Conservation (phyloP, 2,888 invertebrate genomes). For the Ormyrus thymus region DNA sequence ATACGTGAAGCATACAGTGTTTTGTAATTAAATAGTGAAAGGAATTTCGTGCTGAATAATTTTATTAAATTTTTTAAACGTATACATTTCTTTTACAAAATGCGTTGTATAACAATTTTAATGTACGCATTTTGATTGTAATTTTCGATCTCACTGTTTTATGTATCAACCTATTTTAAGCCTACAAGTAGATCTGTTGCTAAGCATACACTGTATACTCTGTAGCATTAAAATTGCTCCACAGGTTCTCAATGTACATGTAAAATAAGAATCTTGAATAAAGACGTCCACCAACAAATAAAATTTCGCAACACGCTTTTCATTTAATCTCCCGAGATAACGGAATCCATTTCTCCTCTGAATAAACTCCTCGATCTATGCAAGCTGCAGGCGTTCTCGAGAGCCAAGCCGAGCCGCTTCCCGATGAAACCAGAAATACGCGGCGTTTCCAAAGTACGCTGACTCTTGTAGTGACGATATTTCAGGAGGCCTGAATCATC, state of each 20-base stretch:
- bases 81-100: background rate
- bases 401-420: conserved; percentile 11
- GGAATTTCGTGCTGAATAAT: background rate
- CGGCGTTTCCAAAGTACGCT: conserved; percentile 69
- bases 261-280: too few relatives aligned
- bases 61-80: background rate
- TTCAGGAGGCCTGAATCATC: conserved; percentile 72
- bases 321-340: too few relatives aligned
- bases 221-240: too few relatives aligned
- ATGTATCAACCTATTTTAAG: too few relatives aligned
- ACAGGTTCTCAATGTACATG: too few relatives aligned
- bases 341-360: too few relatives aligned
- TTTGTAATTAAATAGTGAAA: conserved; percentile 12
- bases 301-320: too few relatives aligned
- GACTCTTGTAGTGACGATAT: conserved; percentile 69
- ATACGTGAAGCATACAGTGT: background rate
- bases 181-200: too few relatives aligned
- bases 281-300: too few relatives aligned
- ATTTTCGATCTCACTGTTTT: too few relatives aligned
- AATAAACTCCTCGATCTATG: background rate
- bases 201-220: too few relatives aligned
- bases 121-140: too few relatives aligned
- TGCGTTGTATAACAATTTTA: background rate
- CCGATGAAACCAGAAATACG: conserved; percentile 57
- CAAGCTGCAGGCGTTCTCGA: background rate